Percentiles rank a stretch among this genome's conserved stretches.
Evolutionary conservation across 2,888 invertebrate genomes (phyloP).

Genomic region (Pyrocoelia pectoralis): DNA sequence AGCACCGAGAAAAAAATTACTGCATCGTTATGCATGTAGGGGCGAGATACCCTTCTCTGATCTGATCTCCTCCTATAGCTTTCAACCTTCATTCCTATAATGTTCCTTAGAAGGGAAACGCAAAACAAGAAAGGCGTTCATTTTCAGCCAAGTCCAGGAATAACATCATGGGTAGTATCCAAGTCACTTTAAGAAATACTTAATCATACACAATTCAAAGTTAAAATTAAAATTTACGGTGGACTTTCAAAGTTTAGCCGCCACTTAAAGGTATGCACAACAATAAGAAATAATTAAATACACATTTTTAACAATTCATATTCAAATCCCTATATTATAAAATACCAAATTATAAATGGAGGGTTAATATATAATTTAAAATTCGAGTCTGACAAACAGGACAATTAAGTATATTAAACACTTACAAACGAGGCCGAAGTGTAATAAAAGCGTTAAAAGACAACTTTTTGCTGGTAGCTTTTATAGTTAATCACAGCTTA

Average conservation of each 20-base stretch:
- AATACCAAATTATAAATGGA: slow-evolving; percentile 18
- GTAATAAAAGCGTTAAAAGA: slow-evolving; percentile 39
- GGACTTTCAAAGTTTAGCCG: neutral
- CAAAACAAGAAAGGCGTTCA: too few species aligned
- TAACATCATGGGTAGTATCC: too few species aligned
- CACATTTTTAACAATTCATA: slow-evolving; percentile 21
- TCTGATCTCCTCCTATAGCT: too few species aligned
- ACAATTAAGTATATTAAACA: slow-evolving; percentile 57
- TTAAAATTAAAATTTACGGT: too few species aligned
- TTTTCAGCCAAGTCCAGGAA: too few species aligned
- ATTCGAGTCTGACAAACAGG: slow-evolving; percentile 35
- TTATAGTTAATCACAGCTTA: slow-evolving; percentile 53
- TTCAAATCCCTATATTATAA: slow-evolving; percentile 16
- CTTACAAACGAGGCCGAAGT: slow-evolving; percentile 54
- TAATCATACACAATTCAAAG: too few species aligned
- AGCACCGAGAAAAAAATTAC: too few species aligned
- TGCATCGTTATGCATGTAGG: too few species aligned
- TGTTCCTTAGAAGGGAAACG: too few species aligned
- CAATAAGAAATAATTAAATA: slow-evolving; percentile 31
- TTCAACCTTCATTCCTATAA: too few species aligned
- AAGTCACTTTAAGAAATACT: too few species aligned
- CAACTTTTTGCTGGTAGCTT: slow-evolving; percentile 46
- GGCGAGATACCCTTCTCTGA: too few species aligned
- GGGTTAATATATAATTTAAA: slow-evolving; percentile 34
- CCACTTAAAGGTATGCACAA: slow-evolving; percentile 2